Percentiles rank a stretch among this genome's conserved stretches.
phyloP scores from a whole-genome alignment of 2,888 invertebrate genomes.

The Punctoribates punctum region DNA sequence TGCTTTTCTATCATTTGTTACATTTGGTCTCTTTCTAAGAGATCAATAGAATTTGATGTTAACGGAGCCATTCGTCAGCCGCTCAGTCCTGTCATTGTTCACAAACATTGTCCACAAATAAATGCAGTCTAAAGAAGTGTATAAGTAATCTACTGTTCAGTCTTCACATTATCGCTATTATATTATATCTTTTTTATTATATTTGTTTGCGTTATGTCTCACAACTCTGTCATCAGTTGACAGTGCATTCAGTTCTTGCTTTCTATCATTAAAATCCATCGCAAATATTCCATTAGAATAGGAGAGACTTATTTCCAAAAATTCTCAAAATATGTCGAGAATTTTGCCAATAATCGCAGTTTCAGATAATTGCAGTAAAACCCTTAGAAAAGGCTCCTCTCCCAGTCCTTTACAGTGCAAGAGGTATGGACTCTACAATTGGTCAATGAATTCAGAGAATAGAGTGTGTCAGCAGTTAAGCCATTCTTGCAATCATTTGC shows the following conservation, averaged over 20 bases:
- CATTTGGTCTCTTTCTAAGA: slow-evolving; percentile 19
- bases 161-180: neutral
- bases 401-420: neutral
- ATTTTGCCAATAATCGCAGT: slow-evolving; percentile 17
- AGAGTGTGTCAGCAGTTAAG: neutral
- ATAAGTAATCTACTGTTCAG: neutral
- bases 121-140: neutral
- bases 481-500: slow-evolving; percentile 17
- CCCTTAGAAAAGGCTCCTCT: neutral
- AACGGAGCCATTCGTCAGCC: slow-evolving; percentile 14
- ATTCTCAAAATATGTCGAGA: slow-evolving; percentile 27
- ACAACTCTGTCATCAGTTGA: neutral
- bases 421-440: neutral
- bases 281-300: neutral
- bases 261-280: slow-evolving; percentile 23
- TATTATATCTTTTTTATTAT: neutral
- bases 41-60: slow-evolving; percentile 25
- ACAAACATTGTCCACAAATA: neutral
- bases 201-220: neutral
- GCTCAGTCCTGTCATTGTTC: slow-evolving; percentile 6
- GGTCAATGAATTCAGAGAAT: neutral
- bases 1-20: slow-evolving; percentile 37
- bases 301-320: neutral
- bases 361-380: slow-evolving; percentile 14
- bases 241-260: neutral